Conservation (phyloP, 2,797 vertebrate genomes). For the Urophycis tenuis region DNA sequence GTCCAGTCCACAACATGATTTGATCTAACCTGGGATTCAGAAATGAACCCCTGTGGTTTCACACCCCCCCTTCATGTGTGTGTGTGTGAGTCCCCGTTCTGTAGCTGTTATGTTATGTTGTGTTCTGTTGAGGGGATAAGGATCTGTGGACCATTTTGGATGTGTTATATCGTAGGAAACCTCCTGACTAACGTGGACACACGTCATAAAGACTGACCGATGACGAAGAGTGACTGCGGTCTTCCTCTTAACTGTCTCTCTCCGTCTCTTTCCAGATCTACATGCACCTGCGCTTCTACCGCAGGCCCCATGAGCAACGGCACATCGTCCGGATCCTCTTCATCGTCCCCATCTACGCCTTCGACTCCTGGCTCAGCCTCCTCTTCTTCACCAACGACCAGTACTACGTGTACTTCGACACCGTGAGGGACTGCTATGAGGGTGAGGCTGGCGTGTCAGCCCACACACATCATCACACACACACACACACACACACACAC, state of each 20-base stretch:
- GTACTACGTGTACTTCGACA: conserved; percentile 98
- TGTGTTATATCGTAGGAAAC: too few relatives aligned
- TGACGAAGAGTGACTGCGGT: background rate
- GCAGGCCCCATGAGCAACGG: conserved; percentile 89
- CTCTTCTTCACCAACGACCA: conserved; percentile 99
- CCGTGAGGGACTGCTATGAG: conserved; percentile 93
- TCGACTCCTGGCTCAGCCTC: conserved; percentile 98
- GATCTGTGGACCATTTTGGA: too few relatives aligned
- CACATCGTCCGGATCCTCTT: conserved; percentile 98
- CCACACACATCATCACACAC: too few relatives aligned
- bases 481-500: background rate
- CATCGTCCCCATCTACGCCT: conserved; percentile 97
- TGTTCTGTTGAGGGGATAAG: too few relatives aligned
- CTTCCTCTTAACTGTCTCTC: background rate
- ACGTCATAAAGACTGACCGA: background rate
- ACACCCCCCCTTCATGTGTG: too few relatives aligned
- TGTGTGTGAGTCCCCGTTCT: too few relatives aligned
- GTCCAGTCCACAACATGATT: too few relatives aligned
- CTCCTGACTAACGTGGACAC: too few relatives aligned
- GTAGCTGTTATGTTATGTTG: too few relatives aligned
- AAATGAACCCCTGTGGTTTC: too few relatives aligned
- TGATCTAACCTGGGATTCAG: too few relatives aligned
- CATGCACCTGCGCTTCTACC: conserved; percentile 96
- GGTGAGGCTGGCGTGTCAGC: conserved; percentile 65
- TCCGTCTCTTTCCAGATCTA: conserved; percentile 78